Evolutionary conservation across 2,797 vertebrate species (phyloP), one percentile per base, ranked within the genome.

Genomic region (Eulemur coronatus): DNA sequence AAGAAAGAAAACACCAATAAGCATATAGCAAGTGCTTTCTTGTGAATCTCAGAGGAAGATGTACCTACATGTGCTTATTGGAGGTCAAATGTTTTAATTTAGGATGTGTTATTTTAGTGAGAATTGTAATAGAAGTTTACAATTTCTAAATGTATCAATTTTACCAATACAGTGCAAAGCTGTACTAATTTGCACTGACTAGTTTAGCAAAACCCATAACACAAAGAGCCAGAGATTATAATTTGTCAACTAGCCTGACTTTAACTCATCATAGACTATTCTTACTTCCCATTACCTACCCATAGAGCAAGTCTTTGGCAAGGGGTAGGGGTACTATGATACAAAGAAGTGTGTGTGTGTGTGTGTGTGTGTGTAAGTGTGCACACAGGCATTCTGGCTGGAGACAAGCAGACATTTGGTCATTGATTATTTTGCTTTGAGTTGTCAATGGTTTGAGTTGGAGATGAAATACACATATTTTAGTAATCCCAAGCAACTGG

Each of bases 91-190:
- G 46, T 69, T 94, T 89, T 89, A 33, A 84, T 93, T 69, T 55
- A 93, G 84, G 38, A 43, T 79, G 67, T 88, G 14, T 89, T 89
- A 75, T 80, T 86, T 91, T 33, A 69, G 67, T 65, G 63, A 96
- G 78, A 59, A 94, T 92, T 90, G 84, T 89, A 80, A 72, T 85
- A 79, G 61, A 92, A 17, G 91, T 86, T 69, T 91, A 61, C 13
- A 93, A 43, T 41, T 89, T 88, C 4, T 76, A 69, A 26, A 65
- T 80, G 5, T 80, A 82, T 75, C 35, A 26, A 50, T 94, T 94
- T 95, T 85, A 26, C 41, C 52, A 86, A 89, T 65, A 92, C 35
- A 76, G 13, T 84, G 26, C 15, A 87, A 48, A 84, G 50, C 55
- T 80, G 13, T 84, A 41, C 72, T 84, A 80, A 86, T 92, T 84